Conservation (phyloP, 2,113 vertebrate genomes). For the Macheiramphus alcinus region DNA sequence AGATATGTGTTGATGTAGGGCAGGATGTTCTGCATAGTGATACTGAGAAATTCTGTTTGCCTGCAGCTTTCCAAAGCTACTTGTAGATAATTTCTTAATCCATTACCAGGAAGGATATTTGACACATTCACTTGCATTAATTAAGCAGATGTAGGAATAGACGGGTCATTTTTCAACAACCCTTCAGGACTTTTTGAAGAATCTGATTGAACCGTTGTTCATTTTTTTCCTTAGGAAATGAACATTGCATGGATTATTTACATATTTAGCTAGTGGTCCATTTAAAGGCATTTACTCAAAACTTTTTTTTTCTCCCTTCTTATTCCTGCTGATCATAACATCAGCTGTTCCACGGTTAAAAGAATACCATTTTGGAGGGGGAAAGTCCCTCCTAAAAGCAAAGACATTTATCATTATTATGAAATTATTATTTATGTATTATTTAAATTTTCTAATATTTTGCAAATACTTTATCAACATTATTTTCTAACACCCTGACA, state of each 20-base stretch:
- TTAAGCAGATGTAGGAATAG: conserved; percentile 35
- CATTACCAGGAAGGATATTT: conserved; percentile 25
- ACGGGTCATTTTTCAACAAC: not conserved
- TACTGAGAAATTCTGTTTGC: conserved; percentile 44
- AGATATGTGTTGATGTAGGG: not conserved
- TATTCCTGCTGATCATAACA: not conserved
- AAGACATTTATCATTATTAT: not conserved
- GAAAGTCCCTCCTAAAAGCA: not conserved
- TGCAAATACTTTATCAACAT: not conserved
- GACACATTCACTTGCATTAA: conserved; percentile 45
- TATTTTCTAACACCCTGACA: not conserved
- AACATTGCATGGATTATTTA: not conserved
- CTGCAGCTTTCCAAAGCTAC: conserved; percentile 34
- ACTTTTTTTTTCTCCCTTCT: not conserved
- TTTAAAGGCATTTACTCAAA: not conserved
- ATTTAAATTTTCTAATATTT: not conserved
- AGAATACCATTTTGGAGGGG: not conserved
- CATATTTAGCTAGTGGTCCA: not conserved
- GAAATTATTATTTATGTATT: not conserved
- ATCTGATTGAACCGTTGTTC: not conserved
- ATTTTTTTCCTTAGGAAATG: not conserved
- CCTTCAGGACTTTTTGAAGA: not conserved
- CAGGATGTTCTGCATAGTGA: conserved; percentile 1
- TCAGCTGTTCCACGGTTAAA: not conserved
- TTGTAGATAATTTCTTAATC: conserved; percentile 52